Base-by-base conservation (phyloP, 2,113 vertebrate species). In the Pipra filicauda region DNA sequence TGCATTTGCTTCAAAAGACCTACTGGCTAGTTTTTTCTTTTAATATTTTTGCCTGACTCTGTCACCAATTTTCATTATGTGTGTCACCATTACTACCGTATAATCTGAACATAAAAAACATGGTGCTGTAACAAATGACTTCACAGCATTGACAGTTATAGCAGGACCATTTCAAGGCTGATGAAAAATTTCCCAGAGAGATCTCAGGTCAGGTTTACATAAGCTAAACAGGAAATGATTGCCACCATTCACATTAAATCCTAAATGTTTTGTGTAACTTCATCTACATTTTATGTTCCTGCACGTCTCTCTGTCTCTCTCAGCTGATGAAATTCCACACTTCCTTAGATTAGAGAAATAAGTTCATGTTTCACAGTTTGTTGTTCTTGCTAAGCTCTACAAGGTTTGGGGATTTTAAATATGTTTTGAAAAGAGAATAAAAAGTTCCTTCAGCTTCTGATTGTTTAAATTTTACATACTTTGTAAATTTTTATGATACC, bases 81-180 rank as follows among this genome's bases (percentile, higher is more conserved):
- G 93, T 98, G 94, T 97, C 95, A 96, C 97, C 97, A 95, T 97
- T 97, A 97, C 95, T 95, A 95, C 97, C 96, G 94, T 97, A 98
- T 98, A 98, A 98, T 98, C 97, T 66, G 97, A 97, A 97, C 98
- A 98, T 98, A 98, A 98, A 98, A 97, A 97, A 87, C 96, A 94
- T 96, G 94, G 95, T 94, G 93, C 87, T 92, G 84, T 98, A 97
- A 98, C 98, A 98, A 97, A 98, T 97, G 97, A 97, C 97, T 97
- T 97, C 96, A 92, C 97, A 96, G 96, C 93, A 96, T 77, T 98
- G 98, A 98, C 98, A 98, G 97, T 98, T 98, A 98, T 97, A 96
- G 97, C 97, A 91, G 95, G 93, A 96, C 88, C 95, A 91, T 98
- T 98, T 98, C 95, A 91, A 96, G 95, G 78, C 94, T 95, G 97